Evolutionary conservation across 1,140 invertebrate genomes (phyloP), one percentile per base, ranked within the genome.

Genomic region (Streblospio benedicti): DNA sequence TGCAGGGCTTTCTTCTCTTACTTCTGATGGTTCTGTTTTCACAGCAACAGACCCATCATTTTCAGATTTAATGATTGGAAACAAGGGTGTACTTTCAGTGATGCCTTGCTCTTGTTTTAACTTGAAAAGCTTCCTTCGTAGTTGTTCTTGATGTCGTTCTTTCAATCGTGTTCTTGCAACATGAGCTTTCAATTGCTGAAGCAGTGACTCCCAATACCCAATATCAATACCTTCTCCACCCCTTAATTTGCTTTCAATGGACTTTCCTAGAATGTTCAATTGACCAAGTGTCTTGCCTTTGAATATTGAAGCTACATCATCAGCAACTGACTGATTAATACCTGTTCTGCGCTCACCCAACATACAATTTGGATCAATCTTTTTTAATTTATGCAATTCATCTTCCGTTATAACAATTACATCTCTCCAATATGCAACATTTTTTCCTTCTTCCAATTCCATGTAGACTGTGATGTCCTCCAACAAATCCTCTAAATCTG

Each of bases 381-480:
- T 90, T 35, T 87, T 82, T 50, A 80, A 76, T 77, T 96, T 95
- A 65, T 87, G 84, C 41, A 98, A 77, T 79, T 99, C 95, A 76
- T 97, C 93, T 74, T 93, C 85, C 0, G 93, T 93, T 64, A 99
- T 96, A 23, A 93, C 90, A 35, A 90, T 89, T 65, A 99, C 91
- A 75, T 99, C 95, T 70, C 89, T 87, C 97, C 97, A 99, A 77
- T 96, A 99, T 70, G 90, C 86, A 25, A 87, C 81, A 78, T 98
- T 94, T 68, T 86, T 87, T 0, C 87, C 86, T 62, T 86, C 83
- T 62, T 83, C 81, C 43, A 83, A 64, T 62, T 80, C 74, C 57
- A 79, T 65, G 65, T 83, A 81, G 27, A 86, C 84, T 78, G 93
- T 92, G 59, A 99, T 99, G 76, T 99, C 97, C 69, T 92, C 94